Evolutionary conservation across 1,140 invertebrate genomes (phyloP), one percentile per base, ranked within the genome.

Genomic region (Papilio polyxenes): DNA sequence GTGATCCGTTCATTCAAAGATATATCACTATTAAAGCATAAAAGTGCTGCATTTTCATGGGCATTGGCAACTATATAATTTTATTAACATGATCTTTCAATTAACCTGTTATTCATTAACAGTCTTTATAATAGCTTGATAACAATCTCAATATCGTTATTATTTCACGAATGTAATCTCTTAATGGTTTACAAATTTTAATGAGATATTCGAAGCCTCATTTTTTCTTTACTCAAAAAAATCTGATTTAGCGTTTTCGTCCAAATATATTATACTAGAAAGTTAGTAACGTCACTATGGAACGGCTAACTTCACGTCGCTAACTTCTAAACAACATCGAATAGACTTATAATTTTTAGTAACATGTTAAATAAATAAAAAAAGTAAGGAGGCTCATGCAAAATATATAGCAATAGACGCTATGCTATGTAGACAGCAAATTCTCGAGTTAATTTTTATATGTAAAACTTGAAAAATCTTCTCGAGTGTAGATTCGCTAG

Each of bases 361-460:
- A 48, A 79, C 23, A 48, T 79, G 17, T 11, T 40, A 15, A 62
- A 44, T 59, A 62, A 48, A 44, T 31, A 6, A 2, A 6, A 59
- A 20, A 80, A 48, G 23, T 80, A 80, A 80, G 78, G 78, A 65
- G 44, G 78, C 78, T 80, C 31, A 59, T 62, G 78, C 79, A 72
- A 82, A 69, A 84, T 84, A 75, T 79, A 62, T 72, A 72, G 11
- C 59, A 10, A 20, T 65, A 80, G 15, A 20, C 23, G 49, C 44
- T 82, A 75, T 69, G 85, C 83, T 86, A 80, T 85, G 82, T 75
- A 83, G 87, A 87, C 85, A 85, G 80, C 82, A 76, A 82, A 77
- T 86, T 82, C 80, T 51, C 20, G 6, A n/a, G 20, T 75, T 75
- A 9, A 51, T 49, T 15, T 48, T 3, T 31, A 8, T 37, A n/a